phyloP scores from a whole-genome alignment of 2,888 invertebrate species.

The Trypoxylon attenuatum region DNA sequence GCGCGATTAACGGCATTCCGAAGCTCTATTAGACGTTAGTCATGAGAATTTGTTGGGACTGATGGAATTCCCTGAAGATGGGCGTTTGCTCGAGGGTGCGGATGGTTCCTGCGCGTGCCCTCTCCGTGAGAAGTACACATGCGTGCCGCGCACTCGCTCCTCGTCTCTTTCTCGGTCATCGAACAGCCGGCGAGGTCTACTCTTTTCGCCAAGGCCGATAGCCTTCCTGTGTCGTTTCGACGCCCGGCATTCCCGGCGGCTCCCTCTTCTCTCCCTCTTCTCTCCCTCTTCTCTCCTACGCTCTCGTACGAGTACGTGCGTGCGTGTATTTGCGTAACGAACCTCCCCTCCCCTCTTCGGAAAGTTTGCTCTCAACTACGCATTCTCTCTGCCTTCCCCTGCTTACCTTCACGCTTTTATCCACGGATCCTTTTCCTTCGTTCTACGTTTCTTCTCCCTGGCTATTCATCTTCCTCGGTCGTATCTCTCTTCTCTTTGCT shows the following conservation, averaged over 20 bases:
- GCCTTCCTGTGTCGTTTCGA: constrained; percentile 12
- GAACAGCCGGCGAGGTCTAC: constrained; percentile 35
- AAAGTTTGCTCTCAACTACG: constrained; percentile 3
- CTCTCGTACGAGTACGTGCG: not conserved
- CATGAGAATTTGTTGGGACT: too few relatives aligned
- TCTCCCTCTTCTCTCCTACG: not conserved
- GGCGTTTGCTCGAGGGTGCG: constrained; percentile 14
- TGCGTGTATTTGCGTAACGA: constrained; percentile 40
- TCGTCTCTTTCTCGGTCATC: constrained; percentile 46
- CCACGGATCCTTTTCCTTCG: not conserved
- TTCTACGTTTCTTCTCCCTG: not conserved
- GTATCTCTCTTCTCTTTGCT: too few relatives aligned
- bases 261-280: not conserved
- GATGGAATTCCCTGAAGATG: constrained; percentile 22
- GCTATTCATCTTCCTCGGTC: too few relatives aligned
- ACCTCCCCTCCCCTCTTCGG: constrained; percentile 17
- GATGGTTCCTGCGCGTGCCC: constrained; percentile 27
- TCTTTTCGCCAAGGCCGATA: constrained; percentile 47
- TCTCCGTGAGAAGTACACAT: not conserved
- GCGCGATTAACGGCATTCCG: too few relatives aligned
- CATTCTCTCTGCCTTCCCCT: constrained; percentile 23
- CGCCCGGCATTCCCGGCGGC: not conserved
- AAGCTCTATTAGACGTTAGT: too few relatives aligned
- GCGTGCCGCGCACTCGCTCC: constrained; percentile 2
- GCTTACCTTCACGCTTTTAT: not conserved